Percentiles rank a stretch among this genome's conserved stretches.
Evolutionary conservation across 2,113 vertebrate species (phyloP).

Genomic region (Corvus moneduloides): DNA sequence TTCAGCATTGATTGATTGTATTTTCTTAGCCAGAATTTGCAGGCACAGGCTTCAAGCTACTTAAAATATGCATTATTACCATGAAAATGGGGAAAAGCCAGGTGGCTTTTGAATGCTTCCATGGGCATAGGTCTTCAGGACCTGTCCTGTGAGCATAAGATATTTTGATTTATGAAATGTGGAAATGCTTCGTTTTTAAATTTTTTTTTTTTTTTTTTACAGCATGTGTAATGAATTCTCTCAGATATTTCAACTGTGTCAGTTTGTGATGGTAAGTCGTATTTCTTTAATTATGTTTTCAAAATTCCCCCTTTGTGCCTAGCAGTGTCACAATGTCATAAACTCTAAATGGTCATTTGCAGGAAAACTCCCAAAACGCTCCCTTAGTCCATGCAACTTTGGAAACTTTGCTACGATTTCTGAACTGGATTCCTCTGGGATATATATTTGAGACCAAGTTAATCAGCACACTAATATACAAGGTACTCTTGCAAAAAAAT

Average conservation of each 20-base stretch:
- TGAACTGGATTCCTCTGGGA: slow-evolving; percentile 99
- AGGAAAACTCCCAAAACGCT: slow-evolving; percentile 99
- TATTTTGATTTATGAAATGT: background rate
- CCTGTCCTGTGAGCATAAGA: background rate
- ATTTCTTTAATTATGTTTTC: background rate
- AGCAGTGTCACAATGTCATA: background rate
- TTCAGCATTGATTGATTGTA: background rate
- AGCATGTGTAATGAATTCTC: slow-evolving; percentile 99
- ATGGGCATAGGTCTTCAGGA: background rate
- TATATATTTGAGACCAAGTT: slow-evolving; percentile 99
- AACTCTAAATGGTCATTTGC: background rate
- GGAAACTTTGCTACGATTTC: slow-evolving; percentile 95
- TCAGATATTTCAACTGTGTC: slow-evolving; percentile 98
- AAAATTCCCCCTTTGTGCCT: background rate
- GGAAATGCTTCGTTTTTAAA: background rate
- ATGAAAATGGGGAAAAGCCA: background rate
- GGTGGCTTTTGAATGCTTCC: background rate
- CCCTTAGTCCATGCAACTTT: slow-evolving; percentile 96
- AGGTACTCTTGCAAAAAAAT: slow-evolving; percentile 72
- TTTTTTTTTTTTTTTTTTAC: background rate
- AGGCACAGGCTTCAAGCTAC: background rate
- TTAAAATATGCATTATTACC: background rate
- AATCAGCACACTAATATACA: slow-evolving; percentile 98
- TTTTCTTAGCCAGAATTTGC: background rate
- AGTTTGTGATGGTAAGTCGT: slow-evolving; percentile 95